Evolutionary conservation across 2,888 invertebrate genomes (phyloP), one percentile per base, ranked within the genome.

Genomic region (Choristoneura rosaceana): DNA sequence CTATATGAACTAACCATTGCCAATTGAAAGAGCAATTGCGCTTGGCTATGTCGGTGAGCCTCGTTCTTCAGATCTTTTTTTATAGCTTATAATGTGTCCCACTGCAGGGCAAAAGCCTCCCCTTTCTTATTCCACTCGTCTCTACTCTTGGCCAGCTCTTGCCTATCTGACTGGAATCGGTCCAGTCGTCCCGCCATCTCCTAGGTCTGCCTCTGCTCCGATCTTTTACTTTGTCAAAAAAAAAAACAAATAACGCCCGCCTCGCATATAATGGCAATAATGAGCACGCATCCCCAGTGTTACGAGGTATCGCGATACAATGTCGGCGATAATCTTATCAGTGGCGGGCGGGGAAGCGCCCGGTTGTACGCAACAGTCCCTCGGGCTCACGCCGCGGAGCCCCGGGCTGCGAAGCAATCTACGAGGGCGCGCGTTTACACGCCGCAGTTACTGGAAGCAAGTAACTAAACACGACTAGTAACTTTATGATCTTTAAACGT

Each of bases 331-430:
- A 71, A 50, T 43, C 65, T 62, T 41, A 61, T 25, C 66, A 43
- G 66, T 59, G 17, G 45, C 34, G 60, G 60, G 65, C 15, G 34
- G 55, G 55, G 43, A 70, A 66, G 59, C 61, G 52, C 66, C 66
- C 33, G 52, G 61, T 66, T 71, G 70, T 61, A 61, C 41, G 61
- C 61, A 65, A 71, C 75, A 75, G 73, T 68, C 77, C 77, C 82
- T 80, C 78, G 76, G 69, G 76, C 1, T 25, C 55, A 4, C 7
- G 25, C 55, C 12, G 4, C n/a, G 55, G 25, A n/a, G 82, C 85
- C 82, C 62, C 76, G 74, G 78, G 83, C 78, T 73, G 77, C 79
- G 78, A 82, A 82, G 81, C 84, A 85, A 87, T 87, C 84, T 78
- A 78, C 75, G 76, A 67, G 68, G 75, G 77, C 80, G 75, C 75